A percentile compares a stretch with the other conserved stretches of the same genome.
Conservation (phyloP, 2,113 vertebrate genomes). For the Vimba vimba region DNA sequence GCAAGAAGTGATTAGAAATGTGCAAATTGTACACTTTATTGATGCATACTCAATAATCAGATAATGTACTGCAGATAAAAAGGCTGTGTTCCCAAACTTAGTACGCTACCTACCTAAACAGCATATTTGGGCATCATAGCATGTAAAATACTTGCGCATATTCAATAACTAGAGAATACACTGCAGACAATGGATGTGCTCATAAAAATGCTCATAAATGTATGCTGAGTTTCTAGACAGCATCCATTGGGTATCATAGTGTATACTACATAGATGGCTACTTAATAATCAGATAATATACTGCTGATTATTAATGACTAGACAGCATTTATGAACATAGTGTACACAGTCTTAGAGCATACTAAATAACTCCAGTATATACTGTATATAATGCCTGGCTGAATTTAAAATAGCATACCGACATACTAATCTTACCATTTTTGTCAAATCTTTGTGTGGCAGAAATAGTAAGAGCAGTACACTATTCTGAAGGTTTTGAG, state of each 20-base stretch:
- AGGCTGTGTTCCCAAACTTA: neutral
- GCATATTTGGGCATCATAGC: too few relatives aligned
- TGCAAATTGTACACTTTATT: neutral
- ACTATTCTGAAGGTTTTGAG: neutral
- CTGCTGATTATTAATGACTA: neutral
- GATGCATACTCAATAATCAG: neutral
- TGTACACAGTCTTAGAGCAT: neutral
- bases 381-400: neutral
- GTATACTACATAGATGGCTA: neutral
- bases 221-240: neutral
- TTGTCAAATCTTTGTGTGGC: neutral
- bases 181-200: neutral
- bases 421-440: neutral
- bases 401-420: neutral
- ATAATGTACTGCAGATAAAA: neutral
- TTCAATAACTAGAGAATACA: neutral
- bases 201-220: neutral
- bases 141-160: neutral
- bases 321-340: neutral
- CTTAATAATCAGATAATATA: neutral
- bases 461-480: neutral
- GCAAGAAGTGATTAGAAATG: neutral
- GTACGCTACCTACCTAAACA: too few relatives aligned
- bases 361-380: neutral
- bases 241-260: neutral